Conservation (phyloP, 1,140 invertebrate species). For the Ganaspis sp. region DNA sequence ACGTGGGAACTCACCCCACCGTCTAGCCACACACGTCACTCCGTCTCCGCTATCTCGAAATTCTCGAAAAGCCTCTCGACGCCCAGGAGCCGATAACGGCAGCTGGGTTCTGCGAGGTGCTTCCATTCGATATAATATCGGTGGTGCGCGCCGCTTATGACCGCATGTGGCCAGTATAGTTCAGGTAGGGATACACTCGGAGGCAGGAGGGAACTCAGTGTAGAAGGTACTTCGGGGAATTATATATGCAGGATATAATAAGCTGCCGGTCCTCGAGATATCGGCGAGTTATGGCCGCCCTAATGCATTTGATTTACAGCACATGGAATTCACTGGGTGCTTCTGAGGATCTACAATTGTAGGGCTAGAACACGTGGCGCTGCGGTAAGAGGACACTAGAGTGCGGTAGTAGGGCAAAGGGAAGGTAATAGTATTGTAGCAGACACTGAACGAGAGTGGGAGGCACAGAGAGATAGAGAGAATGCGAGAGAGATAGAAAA, state of each 20-base stretch:
- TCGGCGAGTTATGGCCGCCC: slow-evolving; percentile 74
- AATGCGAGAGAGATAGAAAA: not conserved
- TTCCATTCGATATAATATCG: slow-evolving; percentile 14
- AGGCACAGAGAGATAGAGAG: slow-evolving; percentile 9
- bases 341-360: not conserved
- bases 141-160: slow-evolving; percentile 7
- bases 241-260: slow-evolving; percentile 76
- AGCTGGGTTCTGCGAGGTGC: not conserved
- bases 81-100: not conserved
- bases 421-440: slow-evolving; percentile 19
- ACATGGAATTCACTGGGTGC: slow-evolving; percentile 59
- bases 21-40: not conserved
- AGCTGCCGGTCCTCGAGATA: slow-evolving; percentile 75
- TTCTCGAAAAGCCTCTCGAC: slow-evolving; percentile 24
- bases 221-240: slow-evolving; percentile 68
- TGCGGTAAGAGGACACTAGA: not conserved
- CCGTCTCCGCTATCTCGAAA: not conserved
- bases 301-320: slow-evolving; percentile 75
- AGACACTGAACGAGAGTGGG: not conserved
- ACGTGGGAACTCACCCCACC: not conserved
- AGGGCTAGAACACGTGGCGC: not conserved
- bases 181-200: not conserved
- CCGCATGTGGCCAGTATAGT: slow-evolving; percentile 16
- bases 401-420: not conserved
- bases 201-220: not conserved